Percentiles rank a stretch among this genome's conserved stretches.
phyloP scores from a whole-genome alignment of 2,888 invertebrate species.

The Pseudococcus longispinus region DNA sequence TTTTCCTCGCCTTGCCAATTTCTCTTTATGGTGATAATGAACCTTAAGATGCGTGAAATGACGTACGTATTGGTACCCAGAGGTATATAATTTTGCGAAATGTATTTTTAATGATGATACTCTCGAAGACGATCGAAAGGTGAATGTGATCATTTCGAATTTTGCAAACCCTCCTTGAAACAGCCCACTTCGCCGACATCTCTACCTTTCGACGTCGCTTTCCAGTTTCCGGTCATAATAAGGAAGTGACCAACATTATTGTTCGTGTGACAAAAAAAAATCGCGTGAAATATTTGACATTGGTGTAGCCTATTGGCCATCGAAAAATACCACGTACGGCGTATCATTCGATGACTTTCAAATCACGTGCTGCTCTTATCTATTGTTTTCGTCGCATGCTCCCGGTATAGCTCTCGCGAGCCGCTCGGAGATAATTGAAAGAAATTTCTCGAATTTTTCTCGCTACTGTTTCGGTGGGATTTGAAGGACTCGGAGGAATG shows the following conservation, averaged over 20 bases:
- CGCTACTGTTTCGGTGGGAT: not conserved
- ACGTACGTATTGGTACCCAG: not conserved
- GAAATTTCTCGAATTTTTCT: conserved; percentile 24
- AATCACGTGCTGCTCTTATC: conserved; percentile 31
- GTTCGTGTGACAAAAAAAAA: not conserved
- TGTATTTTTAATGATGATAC: conserved; percentile 1
- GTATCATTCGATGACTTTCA: conserved; percentile 17
- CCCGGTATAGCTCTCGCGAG: not conserved
- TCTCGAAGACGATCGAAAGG: not conserved
- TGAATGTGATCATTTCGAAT: not conserved
- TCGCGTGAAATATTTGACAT: conserved; percentile 12
- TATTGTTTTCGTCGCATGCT: not conserved
- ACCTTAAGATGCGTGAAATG: not conserved
- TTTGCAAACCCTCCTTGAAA: not conserved
- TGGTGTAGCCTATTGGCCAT: not conserved
- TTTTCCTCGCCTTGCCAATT: not conserved
- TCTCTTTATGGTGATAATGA: conserved; percentile 18
- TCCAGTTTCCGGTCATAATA: not conserved
- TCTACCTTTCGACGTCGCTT: not conserved
- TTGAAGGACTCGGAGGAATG: not conserved
- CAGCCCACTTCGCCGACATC: not conserved
- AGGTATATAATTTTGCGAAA: not conserved
- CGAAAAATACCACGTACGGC: conserved; percentile 11
- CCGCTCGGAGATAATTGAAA: not conserved
- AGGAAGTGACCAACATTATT: not conserved